A percentile compares a stretch with the other conserved stretches of the same genome.
These are phyloP conservation scores for Hemiscyllium ocellatum DNA, from an alignment of 2,113 vertebrate species.

Conservation along the genomic window DNA sequence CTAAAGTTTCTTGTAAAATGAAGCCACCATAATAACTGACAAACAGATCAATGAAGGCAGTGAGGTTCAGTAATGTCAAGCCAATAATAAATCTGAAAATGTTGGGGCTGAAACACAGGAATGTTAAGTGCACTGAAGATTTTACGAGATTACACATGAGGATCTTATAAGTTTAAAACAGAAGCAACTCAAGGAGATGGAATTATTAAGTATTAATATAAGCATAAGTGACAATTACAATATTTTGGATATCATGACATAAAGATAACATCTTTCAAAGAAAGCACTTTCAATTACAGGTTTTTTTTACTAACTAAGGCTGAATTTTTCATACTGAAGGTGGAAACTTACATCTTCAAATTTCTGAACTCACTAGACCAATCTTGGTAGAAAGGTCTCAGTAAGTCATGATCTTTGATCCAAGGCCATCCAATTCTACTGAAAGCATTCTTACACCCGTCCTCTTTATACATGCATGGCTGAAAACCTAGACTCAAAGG, in stretches of 20 bases:
- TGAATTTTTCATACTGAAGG: too few species aligned
- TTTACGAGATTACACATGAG: background rate
- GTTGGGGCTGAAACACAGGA: slow-evolving; percentile 14
- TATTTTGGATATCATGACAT: background rate
- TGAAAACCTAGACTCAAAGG: background rate
- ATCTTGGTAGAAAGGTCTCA: too few species aligned
- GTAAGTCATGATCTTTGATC: background rate
- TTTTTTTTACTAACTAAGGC: background rate
- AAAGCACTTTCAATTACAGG: background rate
- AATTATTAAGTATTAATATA: background rate
- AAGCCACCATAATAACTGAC: background rate
- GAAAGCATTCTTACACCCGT: background rate
- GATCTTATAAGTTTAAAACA: background rate
- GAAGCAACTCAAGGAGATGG: background rate
- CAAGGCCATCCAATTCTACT: background rate
- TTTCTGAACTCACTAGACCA: too few species aligned
- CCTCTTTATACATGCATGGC: background rate
- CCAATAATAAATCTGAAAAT: background rate
- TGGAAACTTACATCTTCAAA: too few species aligned
- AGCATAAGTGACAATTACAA: background rate
- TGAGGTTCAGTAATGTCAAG: slow-evolving; percentile 16
- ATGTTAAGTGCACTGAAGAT: slow-evolving; percentile 23
- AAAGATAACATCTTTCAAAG: background rate
- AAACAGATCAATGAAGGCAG: slow-evolving; percentile 13
- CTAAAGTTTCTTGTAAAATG: background rate